A percentile compares a stretch with the other conserved stretches of the same genome.
These are phyloP conservation scores for Psylliodes chrysocephalus DNA, from an alignment of 2,888 invertebrate genomes.

Conservation along the genomic window DNA sequence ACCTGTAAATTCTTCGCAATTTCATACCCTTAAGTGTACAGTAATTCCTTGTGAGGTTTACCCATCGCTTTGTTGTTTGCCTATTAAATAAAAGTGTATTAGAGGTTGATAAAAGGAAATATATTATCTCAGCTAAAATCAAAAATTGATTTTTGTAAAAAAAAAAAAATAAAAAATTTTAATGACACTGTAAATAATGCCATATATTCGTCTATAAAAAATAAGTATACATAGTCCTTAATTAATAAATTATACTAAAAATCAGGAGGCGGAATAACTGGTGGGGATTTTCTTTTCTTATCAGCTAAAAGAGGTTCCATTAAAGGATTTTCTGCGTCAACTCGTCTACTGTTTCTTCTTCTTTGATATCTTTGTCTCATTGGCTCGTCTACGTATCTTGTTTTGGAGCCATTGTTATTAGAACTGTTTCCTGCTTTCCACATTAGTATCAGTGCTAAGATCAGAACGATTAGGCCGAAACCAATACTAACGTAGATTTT, in stretches of 20 bases:
- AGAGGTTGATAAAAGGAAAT: too few relatives aligned
- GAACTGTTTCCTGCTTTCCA: conserved; percentile 41
- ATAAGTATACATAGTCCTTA: conserved; percentile 36
- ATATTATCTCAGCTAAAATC: too few relatives aligned
- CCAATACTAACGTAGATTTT: conserved; percentile 53
- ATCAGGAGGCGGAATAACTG: conserved; percentile 49
- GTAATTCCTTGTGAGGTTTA: too few relatives aligned
- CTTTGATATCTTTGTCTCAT: background rate
- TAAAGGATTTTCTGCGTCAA: conserved; percentile 42
- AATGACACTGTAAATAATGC: background rate
- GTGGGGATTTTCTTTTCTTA: conserved; percentile 35
- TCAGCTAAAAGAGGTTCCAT: conserved; percentile 40
- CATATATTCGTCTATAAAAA: conserved; percentile 29
- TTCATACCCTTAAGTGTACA: too few relatives aligned
- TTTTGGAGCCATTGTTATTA: conserved; percentile 7
- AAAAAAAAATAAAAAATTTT: background rate
- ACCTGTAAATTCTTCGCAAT: too few relatives aligned
- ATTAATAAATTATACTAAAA: conserved; percentile 43
- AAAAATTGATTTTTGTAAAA: too few relatives aligned
- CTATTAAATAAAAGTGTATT: too few relatives aligned
- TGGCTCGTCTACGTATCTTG: background rate
- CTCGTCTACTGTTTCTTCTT: conserved; percentile 23
- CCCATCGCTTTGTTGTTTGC: too few relatives aligned
- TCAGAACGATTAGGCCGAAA: conserved; percentile 46
- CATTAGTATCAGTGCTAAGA: conserved; percentile 43